A percentile compares a stretch with the other conserved stretches of the same genome.
Conservation (phyloP, 2,113 vertebrate species). For the Dasyurus viverrinus region DNA sequence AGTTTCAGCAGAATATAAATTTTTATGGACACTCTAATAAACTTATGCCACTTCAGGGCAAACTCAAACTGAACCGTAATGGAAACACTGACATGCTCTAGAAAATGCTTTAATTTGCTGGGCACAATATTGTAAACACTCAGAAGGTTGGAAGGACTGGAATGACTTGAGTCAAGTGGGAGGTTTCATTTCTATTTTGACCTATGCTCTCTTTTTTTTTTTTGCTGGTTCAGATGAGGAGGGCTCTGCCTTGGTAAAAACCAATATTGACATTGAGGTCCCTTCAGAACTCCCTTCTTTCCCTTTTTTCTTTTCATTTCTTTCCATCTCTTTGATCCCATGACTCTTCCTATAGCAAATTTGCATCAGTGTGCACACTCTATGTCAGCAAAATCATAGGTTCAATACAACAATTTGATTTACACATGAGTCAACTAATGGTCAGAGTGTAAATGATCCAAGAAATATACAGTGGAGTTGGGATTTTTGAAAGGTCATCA, state of each 20-base stretch:
- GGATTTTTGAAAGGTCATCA: not conserved
- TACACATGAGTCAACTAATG: not conserved
- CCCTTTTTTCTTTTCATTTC: not conserved
- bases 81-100: constrained; percentile 59
- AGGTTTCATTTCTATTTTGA: constrained; percentile 49
- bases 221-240: not conserved
- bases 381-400: not conserved
- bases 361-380: not conserved
- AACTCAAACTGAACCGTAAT: constrained; percentile 56
- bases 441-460: not conserved
- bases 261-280: not conserved
- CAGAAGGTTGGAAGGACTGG: constrained; percentile 47
- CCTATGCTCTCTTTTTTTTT: not conserved
- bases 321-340: not conserved
- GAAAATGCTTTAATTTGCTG: constrained; percentile 59
- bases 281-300: not conserved
- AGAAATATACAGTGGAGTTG: not conserved
- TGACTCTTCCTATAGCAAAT: not conserved
- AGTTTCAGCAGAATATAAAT: constrained; percentile 71
- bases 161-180: constrained; percentile 55
- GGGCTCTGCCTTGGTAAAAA: not conserved
- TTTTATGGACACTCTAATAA: constrained; percentile 77
- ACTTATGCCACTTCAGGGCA: constrained; percentile 53
- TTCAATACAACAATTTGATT: not conserved
- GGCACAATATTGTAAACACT: constrained; percentile 65